A percentile compares a stretch with the other conserved stretches of the same genome.
Conservation (phyloP, 1,140 invertebrate species). For the Dufourea novaeangliae region DNA sequence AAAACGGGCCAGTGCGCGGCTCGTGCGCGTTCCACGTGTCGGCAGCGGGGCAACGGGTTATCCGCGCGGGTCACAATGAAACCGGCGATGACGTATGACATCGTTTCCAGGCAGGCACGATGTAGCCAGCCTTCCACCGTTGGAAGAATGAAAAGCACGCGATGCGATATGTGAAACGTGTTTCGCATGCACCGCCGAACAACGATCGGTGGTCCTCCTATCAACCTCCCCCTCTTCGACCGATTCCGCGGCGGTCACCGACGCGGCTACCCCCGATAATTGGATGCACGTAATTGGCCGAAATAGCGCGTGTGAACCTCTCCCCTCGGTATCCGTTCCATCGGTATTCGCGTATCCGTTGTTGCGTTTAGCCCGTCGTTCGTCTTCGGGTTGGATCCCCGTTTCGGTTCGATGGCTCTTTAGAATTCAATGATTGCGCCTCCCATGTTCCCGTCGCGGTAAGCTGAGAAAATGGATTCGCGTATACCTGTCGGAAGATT, state of each 20-base stretch:
- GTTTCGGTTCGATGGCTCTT: background rate
- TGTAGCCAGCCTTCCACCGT: no score
- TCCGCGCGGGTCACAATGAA: slow-evolving; percentile 62
- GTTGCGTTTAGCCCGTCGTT: slow-evolving; percentile 20
- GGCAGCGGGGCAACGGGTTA: slow-evolving; percentile 24
- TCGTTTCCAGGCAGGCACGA: slow-evolving; percentile 37
- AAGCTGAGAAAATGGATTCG: no score
- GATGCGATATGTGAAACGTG: slow-evolving; percentile 66
- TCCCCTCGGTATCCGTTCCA: slow-evolving; percentile 41
- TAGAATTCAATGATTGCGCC: background rate
- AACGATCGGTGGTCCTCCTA: no score
- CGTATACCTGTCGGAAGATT: no score
- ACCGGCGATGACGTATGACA: slow-evolving; percentile 64
- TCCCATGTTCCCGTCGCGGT: no score
- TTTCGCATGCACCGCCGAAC: slow-evolving; percentile 63
- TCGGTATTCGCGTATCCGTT: slow-evolving; percentile 35
- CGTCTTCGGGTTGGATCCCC: background rate
- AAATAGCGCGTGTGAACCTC: slow-evolving; percentile 53
- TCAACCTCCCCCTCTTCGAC: slow-evolving; percentile 21
- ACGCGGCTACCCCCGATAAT: no score
- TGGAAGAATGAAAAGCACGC: slow-evolving; percentile 67
- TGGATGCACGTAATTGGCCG: slow-evolving; percentile 69
- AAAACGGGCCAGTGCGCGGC: slow-evolving; percentile 34
- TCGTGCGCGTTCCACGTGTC: slow-evolving; percentile 47
- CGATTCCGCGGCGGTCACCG: slow-evolving; percentile 34